phyloP scores from a whole-genome alignment of 2,797 vertebrate genomes.

The Mus caroli region DNA sequence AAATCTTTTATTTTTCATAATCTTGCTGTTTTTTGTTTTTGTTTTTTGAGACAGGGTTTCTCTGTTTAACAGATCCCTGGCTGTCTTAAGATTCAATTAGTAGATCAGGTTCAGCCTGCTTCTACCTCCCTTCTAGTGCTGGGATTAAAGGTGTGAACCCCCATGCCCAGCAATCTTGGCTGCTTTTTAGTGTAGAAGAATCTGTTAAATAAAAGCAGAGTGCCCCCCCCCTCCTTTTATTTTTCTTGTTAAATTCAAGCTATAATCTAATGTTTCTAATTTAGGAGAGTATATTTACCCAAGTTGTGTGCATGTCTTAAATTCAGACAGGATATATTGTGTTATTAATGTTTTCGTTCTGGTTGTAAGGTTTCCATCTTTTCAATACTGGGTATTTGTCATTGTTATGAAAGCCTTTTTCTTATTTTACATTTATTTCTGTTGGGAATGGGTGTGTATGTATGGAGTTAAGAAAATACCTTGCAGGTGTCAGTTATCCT shows the following conservation, averaged over 20 bases:
- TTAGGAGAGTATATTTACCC: constrained; percentile 15
- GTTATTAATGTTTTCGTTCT: background rate
- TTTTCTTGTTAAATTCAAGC: background rate
- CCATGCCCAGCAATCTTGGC: background rate
- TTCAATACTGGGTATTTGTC: background rate
- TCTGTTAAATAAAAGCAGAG: background rate
- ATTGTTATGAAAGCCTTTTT: background rate
- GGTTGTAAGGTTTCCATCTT: background rate
- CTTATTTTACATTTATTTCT: background rate
- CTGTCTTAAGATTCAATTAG: background rate
- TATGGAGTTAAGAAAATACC: background rate
- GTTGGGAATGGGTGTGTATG: background rate
- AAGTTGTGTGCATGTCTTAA: background rate
- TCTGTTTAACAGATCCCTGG: background rate
- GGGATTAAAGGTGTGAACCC: background rate
- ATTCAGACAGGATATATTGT: background rate
- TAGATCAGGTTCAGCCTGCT: background rate
- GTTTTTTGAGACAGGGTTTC: background rate
- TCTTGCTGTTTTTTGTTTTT: too few species aligned
- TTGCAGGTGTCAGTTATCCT: background rate
- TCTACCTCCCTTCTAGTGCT: background rate
- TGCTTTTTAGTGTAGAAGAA: background rate
- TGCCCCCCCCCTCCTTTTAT: rapidly evolving
- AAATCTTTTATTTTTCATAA: constrained; percentile 16
- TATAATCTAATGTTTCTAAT: background rate